These are phyloP conservation scores for Doryteuthis pealeii DNA, from an alignment of 1,140 invertebrate species.

Conservation along the genomic window DNA sequence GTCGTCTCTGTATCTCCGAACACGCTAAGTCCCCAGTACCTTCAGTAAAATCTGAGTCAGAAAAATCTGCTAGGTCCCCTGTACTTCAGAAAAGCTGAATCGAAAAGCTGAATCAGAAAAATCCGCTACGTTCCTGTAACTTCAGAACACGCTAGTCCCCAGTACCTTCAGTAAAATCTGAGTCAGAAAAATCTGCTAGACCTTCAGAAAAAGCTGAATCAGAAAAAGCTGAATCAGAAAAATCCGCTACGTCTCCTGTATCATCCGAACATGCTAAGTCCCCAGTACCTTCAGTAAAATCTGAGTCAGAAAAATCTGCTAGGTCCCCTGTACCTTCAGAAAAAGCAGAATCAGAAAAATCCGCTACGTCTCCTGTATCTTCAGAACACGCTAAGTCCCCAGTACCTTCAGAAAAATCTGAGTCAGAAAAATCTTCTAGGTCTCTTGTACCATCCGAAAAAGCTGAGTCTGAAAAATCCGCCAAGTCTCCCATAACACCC, in stretches of 20 bases:
- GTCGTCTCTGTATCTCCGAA: neutral
- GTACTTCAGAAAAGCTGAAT: neutral
- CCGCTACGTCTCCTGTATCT: neutral
- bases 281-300: neutral
- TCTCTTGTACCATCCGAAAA: neutral
- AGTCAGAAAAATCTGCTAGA: neutral
- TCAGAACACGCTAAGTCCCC: neutral
- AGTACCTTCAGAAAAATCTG: neutral
- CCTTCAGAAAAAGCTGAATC: neutral
- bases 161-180: neutral
- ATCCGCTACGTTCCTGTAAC: neutral
- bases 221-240: neutral
- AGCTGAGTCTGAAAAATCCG: neutral
- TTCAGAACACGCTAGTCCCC: too few relatives aligned
- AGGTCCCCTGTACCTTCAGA: neutral
- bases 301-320: neutral
- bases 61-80: neutral
- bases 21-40: neutral
- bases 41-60: neutral
- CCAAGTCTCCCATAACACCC: neutral
- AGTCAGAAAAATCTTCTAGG: neutral
- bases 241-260: neutral
- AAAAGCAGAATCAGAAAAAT: neutral
- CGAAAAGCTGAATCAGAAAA: slow-evolving; percentile 5
- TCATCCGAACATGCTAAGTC: neutral